Base-by-base conservation (phyloP, 2,113 vertebrate genomes). In the Gyps fulvus region DNA sequence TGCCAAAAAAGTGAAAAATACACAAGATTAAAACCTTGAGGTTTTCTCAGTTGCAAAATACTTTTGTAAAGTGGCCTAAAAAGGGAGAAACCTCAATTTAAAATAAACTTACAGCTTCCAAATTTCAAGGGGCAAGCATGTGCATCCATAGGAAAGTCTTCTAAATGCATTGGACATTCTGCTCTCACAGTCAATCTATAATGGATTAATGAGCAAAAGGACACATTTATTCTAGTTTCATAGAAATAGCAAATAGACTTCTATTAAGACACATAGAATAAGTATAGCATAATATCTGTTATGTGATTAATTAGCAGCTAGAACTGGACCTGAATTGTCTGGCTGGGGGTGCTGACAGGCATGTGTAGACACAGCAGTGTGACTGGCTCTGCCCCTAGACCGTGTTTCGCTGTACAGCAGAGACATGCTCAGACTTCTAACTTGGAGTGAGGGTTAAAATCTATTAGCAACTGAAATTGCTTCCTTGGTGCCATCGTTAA, bases 91-190 rank as follows among this genome's bases (percentile, higher is more conserved):
- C 62, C 78, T 93, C 92, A 19, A 83, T 95, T 91, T 91, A 96
- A 97, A 95, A 92, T 81, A 59, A 97, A 99, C 99, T 99, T 98
- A 99, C 99, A 99, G 98, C 99, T 99, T 97, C 99, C 99, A 97
- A 99, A 99, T 97, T 99, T 99, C 92, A 99, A 98, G 38, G 99
- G 99, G 87, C 99, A 99, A 79, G 99, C 99, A 36, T 99, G 99
- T 82, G 99, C 99, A 65, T 99, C 99, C 99, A 99, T 99, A 3
- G 99, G 99, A 95, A 99, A 99, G 94, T 99, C 99, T 98, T 99
- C 99, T 90, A 99, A 98, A 89, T 99, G 99, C 99, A 99, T 99
- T 70, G 99, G 99, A 74, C 99, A 99, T 95, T 99, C 99, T 17
- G 99, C 99, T 87, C 99, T 99, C 97, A 99, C 99, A 26, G 99